Conservation (phyloP, 2,113 vertebrate species). For the Sula dactylatra region DNA sequence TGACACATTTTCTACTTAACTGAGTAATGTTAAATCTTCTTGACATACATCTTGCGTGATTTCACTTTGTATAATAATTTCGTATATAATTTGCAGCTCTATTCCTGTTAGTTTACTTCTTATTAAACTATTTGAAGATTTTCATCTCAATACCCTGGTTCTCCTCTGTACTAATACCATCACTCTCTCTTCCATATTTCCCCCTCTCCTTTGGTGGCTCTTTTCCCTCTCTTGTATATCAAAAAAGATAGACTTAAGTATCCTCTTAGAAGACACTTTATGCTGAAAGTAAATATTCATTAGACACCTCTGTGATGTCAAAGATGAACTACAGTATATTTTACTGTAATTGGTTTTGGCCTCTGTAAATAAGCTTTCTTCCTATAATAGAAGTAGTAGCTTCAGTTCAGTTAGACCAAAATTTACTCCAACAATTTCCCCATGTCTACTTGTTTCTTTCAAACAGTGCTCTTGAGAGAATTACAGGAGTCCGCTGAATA, state of each 20-base stretch:
- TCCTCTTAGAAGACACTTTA: not conserved
- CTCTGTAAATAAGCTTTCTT: not conserved
- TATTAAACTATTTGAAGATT: not conserved
- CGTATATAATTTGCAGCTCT: not conserved
- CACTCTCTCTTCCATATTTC: not conserved
- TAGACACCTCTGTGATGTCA: not conserved
- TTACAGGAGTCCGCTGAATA: not conserved
- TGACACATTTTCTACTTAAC: not conserved
- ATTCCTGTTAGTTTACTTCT: not conserved
- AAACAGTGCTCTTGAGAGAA: not conserved
- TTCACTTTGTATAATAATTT: not conserved
- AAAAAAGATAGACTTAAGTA: not conserved
- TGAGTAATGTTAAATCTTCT: not conserved
- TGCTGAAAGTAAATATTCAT: not conserved
- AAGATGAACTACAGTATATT: not conserved
- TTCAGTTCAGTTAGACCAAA: not conserved
- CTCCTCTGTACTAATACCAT: not conserved
- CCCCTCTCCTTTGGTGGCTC: not conserved
- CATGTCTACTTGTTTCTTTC: not conserved
- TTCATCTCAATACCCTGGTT: not conserved
- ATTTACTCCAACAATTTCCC: not conserved
- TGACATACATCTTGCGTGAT: accelerated
- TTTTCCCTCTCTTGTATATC: not conserved
- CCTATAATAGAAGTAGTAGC: not conserved
- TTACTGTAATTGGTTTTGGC: not conserved